phyloP scores from a whole-genome alignment of 2,113 vertebrate genomes.

The Vulpes lagopus region DNA sequence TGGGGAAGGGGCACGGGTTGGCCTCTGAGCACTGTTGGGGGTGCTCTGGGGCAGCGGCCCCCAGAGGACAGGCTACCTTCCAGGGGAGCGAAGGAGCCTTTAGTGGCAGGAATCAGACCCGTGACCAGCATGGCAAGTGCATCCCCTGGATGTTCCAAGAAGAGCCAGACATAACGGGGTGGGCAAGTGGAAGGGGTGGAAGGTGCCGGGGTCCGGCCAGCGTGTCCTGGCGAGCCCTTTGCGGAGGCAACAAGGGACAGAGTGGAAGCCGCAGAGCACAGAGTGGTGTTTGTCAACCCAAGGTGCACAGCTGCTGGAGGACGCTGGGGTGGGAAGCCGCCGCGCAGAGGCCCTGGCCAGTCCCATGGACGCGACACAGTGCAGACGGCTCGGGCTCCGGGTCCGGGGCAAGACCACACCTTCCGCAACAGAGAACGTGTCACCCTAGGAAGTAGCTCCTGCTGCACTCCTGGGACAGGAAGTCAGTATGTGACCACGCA shows the following conservation, averaged over 20 bases:
- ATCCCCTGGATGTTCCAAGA: background rate
- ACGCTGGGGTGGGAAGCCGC: no score
- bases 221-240: background rate
- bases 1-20: background rate
- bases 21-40: background rate
- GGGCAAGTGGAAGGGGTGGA: background rate
- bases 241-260: background rate
- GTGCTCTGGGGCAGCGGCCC: background rate
- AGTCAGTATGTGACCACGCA: no score
- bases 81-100: background rate
- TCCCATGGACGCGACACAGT: background rate
- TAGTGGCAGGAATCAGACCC: background rate
- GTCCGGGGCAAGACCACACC: no score
- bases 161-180: rapidly evolving
- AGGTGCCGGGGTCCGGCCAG: background rate
- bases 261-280: background rate
- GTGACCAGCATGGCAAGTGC: background rate
- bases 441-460: background rate
- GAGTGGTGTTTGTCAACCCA: background rate
- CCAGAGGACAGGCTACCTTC: background rate
- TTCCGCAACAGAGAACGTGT: background rate
- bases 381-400: background rate
- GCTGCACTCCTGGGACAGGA: no score
- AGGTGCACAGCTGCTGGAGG: no score
- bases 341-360: background rate